These are phyloP conservation scores for Tetrao urogallus DNA, from an alignment of 2,113 vertebrate genomes.

Conservation along the genomic window DNA sequence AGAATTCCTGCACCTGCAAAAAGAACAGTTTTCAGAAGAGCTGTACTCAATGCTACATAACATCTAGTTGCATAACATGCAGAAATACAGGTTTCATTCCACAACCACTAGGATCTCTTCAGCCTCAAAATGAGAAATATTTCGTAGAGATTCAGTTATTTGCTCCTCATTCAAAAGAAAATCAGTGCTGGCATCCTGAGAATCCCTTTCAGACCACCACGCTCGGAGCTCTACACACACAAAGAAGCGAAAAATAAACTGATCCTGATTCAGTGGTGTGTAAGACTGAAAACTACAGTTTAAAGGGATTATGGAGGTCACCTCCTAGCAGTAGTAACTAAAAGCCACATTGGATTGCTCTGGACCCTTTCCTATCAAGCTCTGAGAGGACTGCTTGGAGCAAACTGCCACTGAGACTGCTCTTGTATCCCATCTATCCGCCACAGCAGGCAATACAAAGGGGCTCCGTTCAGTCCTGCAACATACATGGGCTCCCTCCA, in stretches of 20 bases:
- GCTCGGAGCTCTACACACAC: neutral
- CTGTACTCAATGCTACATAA: neutral
- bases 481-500: neutral
- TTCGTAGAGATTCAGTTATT: neutral
- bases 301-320: neutral
- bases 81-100: neutral
- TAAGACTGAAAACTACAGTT: neutral
- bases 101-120: neutral
- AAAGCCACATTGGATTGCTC: neutral
- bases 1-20: slow-evolving; percentile 81
- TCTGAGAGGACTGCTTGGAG: neutral
- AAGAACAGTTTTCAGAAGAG: neutral
- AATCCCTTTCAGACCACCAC: neutral
- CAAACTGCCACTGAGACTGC: neutral
- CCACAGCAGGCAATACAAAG: neutral
- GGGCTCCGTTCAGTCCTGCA: neutral
- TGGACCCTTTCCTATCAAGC: neutral
- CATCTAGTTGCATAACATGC: neutral
- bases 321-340: neutral
- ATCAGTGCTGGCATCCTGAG: neutral
- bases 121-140: neutral
- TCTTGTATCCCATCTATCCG: neutral
- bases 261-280: neutral
- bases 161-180: neutral
- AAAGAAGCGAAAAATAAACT: neutral